Evolutionary conservation across 2,888 invertebrate species (phyloP).

Genomic region (Nasonia oneida): DNA sequence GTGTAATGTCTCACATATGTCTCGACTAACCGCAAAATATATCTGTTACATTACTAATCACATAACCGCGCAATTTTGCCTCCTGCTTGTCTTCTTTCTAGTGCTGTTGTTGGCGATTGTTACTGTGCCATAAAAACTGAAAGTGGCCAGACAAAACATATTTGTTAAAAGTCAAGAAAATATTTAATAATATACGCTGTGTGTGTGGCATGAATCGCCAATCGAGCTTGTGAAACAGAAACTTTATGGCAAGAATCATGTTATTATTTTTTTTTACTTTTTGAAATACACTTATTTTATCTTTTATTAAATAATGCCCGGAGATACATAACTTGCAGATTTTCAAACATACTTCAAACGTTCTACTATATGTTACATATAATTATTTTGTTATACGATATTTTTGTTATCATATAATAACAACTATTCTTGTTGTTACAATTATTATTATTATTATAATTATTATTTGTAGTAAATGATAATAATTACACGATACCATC

Average conservation of each 20-base stretch:
- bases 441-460: neutral
- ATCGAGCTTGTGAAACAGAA: slow-evolving; percentile 50
- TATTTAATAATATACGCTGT: slow-evolving; percentile 51
- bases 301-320: slow-evolving; percentile 19
- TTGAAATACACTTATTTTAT: slow-evolving; percentile 49
- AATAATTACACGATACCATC: slow-evolving; percentile 41
- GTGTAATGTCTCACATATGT: slow-evolving; percentile 62
- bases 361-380: slow-evolving; percentile 31
- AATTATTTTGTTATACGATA: neutral
- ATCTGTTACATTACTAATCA: slow-evolving; percentile 74
- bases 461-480: neutral
- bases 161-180: slow-evolving; percentile 38
- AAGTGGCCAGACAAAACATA: slow-evolving; percentile 26
- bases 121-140: slow-evolving; percentile 69
- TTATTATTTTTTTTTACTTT: slow-evolving; percentile 47
- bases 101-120: slow-evolving; percentile 75
- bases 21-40: slow-evolving; percentile 66
- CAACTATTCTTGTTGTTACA: neutral
- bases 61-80: slow-evolving; percentile 72
- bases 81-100: slow-evolving; percentile 74
- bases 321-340: slow-evolving; percentile 40
- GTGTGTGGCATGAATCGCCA: slow-evolving; percentile 50
- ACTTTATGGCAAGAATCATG: slow-evolving; percentile 43
- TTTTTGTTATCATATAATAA: neutral
- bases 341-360: neutral